Conservation (phyloP, 2,113 vertebrate genomes). For the Etheostoma cragini region DNA sequence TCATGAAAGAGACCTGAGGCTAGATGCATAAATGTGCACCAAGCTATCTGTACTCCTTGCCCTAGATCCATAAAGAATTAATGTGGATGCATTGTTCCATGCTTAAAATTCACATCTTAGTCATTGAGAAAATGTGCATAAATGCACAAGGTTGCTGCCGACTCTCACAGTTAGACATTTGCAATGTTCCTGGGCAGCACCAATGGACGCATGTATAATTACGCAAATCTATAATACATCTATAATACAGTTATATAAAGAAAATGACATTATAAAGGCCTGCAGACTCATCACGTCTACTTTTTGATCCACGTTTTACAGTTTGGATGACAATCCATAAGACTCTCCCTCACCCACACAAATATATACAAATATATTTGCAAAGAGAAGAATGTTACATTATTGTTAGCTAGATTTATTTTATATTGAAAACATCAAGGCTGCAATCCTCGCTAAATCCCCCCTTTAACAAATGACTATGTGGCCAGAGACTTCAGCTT, state of each 20-base stretch:
- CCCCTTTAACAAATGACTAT: background rate
- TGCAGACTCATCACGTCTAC: background rate
- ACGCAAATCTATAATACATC: background rate
- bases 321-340: background rate
- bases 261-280: background rate
- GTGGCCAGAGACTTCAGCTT: background rate
- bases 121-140: background rate
- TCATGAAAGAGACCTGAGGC: constrained; percentile 15
- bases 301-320: constrained; percentile 1
- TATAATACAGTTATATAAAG: background rate
- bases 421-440: background rate
- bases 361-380: background rate
- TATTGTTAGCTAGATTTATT: background rate
- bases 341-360: too few relatives aligned
- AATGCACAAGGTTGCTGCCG: background rate
- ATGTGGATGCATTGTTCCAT: background rate
- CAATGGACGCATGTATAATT: constrained; percentile 1
- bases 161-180: constrained; percentile 2
- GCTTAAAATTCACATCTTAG: background rate
- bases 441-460: background rate
- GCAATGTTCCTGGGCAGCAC: background rate
- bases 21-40: background rate
- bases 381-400: background rate
- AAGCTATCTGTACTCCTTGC: background rate
- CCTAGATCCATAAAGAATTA: constrained; percentile 8